Base-by-base conservation (phyloP, 37 sponge, comb jelly and placozoan genomes). In the Oscarella lobularis region DNA sequence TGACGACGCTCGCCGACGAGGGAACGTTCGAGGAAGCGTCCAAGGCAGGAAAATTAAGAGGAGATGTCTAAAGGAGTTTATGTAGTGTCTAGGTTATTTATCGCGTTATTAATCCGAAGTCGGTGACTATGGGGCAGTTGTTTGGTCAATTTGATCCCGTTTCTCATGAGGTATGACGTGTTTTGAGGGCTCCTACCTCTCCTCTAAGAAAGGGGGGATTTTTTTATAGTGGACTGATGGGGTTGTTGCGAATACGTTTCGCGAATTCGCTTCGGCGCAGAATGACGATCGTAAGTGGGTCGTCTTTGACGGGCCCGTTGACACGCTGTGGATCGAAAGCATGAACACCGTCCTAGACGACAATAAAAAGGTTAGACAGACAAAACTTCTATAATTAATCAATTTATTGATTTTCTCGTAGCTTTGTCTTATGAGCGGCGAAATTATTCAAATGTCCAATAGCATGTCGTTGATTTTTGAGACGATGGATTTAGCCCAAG, bases 111-210 rank as follows among this genome's bases (percentile, higher is more conserved):
- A 97, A 97, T 72, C 99, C 99, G 3, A 97, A 97, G 89, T 76
- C 92, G 39, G 83, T 97, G 75, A 90, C 99, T 2, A 90, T 97
- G 99, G 99, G 99, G 2, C 87, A 93, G 66, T 85, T 97, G 48
- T 97, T 90, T 80, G 99, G 99, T 33, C 99, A 97, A 85, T 97
- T 97, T 88, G 99, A 97, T 48, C 99, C 94, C 54, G 91, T 97
- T 20, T 97, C 99, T 6, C 99, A 97, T 54, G 99, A 97, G 77
- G 82, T 82, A 41, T 6, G 77, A 2, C 33, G 31, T 20, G 60
- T 20, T n/a, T n/a, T n/a, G n/a, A n/a, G n/a, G n/a, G n/a, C n/a
- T n/a, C n/a, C n/a, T n/a, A n/a, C n/a, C n/a, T n/a, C n/a, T n/a
- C n/a, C n/a, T n/a, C n/a, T n/a, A n/a, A n/a, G n/a, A n/a, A n/a